Percentiles rank a stretch among this genome's conserved stretches.
phyloP scores from a whole-genome alignment of 2,888 invertebrate species.

The Aricia artaxerxes region DNA sequence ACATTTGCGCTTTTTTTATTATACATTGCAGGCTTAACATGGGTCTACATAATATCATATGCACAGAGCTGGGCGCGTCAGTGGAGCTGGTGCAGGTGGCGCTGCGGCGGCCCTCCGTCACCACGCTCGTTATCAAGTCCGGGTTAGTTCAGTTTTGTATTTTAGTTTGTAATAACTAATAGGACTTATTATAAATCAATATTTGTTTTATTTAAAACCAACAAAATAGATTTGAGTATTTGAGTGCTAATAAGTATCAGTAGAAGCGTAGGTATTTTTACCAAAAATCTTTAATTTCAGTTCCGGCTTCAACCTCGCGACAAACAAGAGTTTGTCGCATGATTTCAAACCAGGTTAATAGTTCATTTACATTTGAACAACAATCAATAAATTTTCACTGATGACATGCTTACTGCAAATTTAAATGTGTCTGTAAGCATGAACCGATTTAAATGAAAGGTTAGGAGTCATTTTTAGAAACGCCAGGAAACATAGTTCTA shows the following conservation, averaged over 20 bases:
- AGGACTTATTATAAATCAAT: too few species aligned
- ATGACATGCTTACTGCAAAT: too few species aligned
- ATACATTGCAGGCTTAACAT: not conserved
- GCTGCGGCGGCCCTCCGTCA: constrained; percentile 56
- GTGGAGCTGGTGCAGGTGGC: constrained; percentile 67
- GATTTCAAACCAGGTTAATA: not conserved
- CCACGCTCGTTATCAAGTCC: constrained; percentile 55
- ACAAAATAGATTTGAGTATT: too few species aligned
- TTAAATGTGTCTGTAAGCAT: too few species aligned
- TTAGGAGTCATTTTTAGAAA: too few species aligned
- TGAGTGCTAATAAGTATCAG: not conserved
- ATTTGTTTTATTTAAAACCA: too few species aligned
- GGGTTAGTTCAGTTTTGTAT: constrained; percentile 48
- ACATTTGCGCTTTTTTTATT: too few species aligned
- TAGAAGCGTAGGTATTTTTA: not conserved
- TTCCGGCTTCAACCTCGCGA: not conserved
- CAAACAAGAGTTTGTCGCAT: not conserved
- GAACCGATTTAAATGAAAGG: too few species aligned
- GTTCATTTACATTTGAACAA: not conserved
- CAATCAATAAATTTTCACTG: not conserved
- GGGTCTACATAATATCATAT: too few species aligned
- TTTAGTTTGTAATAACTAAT: too few species aligned
- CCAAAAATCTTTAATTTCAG: not conserved
- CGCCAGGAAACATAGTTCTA: too few species aligned
- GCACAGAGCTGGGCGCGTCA: constrained; percentile 59